Evolutionary conservation across 1,140 invertebrate species (phyloP), one percentile per base, ranked within the genome.

Genomic region (Sitophilus oryzae): DNA sequence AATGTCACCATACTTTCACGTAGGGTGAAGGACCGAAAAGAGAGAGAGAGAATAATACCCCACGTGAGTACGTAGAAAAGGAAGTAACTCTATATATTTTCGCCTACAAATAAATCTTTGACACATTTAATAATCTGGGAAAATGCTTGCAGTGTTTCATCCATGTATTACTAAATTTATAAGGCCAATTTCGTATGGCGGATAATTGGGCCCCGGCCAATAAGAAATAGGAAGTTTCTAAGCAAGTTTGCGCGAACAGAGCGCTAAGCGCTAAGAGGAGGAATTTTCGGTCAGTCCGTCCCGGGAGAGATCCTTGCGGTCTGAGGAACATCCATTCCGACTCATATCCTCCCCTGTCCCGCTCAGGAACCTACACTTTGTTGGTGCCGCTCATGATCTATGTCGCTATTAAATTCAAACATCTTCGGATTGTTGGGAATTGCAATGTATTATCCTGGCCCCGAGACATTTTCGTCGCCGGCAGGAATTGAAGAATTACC

Each of bases 341-440:
- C 59, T 63, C 60, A 67, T 67, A 67, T 65, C 63, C 64, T 54
- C 46, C 58, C 49, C 36, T 44, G 55, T 38, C 54, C 44, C 50
- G 46, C 58, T 41, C n/a, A n/a, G n/a, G 36, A 67, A 67, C 64
- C 66, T 66, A 62, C 63, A 69, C 54, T 69, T 67, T 67, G 67
- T 67, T 67, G 67, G 60, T 53, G 59, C 60, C 60, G 56, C 65
- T 64, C 68, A 70, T 70, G 68, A 70, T 70, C 61, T 70, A 70
- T 70, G 68, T 68, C 62, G 67, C 68, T 69, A 70, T 70, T 70
- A 70, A 70, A 70, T 70, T 67, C 67, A 67, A 70, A 69, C 68
- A 69, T 70, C 64, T 68, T 68, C 62, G 68, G 63, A 70, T 70
- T 70, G 68, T 68, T 70, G 66, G 61, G 63, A 70, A 70, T 69